Evolutionary conservation across 2,797 vertebrate genomes (phyloP), one percentile per base, ranked within the genome.

Genomic region (Anomalospiza imberbis): DNA sequence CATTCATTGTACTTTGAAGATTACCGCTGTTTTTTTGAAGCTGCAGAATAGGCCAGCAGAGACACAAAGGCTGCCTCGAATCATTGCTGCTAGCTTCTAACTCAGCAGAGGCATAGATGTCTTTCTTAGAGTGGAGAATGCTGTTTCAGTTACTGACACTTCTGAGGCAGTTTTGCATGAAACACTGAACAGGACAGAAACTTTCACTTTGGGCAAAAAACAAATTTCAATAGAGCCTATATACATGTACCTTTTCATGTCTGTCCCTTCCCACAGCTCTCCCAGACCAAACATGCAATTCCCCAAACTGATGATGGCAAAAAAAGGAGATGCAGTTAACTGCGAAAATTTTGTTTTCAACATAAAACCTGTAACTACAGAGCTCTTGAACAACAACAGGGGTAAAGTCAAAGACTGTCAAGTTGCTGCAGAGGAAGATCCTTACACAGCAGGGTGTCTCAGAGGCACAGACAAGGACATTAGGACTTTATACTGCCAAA

Each of bases 191-290:
- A 74, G 86, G 72, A 78, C 0, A 13, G 81, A 89, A 95, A 92
- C 95, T 95, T 96, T 87, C 94, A 80, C 75, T 95, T 88, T 97
- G 96, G 96, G 95, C 86, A 95, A 95, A 79, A 76, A 22, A 61
- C 4, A 60, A 65, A 65, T 92, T 92, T 78, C 89, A 44, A 50
- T 28, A 73, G 63, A 73, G 31, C 40, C 42, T 80, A 32, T 13
- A 4, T 47, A 50, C 42, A 40, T 71, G 70, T 70, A 53, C 10
- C 48, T 95, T 79, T 89, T 93, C 55, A 54, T 0, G 1, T 85
- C 54, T 3, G 4, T 82, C 57, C 29, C 58, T 91, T 90, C 84
- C 50, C 68, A 77, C 75, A 82, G 38, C 34, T 77, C 67, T 74
- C 26, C 55, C 42, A 65, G 61, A 63, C 68, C 72, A 77, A 83